phyloP scores from a whole-genome alignment of 2,797 vertebrate genomes.

The Sebastes trivittatus region DNA sequence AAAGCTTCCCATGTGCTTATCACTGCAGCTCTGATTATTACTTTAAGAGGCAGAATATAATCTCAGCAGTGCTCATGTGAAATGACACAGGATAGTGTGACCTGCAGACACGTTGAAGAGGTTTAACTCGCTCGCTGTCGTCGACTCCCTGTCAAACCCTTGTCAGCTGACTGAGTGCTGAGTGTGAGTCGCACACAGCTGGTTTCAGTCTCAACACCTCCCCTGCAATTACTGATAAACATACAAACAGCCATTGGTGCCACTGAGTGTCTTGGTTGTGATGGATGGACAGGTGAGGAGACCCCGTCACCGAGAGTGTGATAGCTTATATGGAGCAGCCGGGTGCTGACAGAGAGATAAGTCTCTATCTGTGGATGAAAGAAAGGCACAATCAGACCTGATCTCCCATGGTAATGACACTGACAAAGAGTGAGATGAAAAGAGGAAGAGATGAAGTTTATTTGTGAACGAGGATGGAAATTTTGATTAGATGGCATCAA shows the following conservation, averaged over 20 bases:
- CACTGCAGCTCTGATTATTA: constrained; percentile 33
- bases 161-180: constrained; percentile 47
- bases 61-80: constrained; percentile 12
- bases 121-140: constrained; percentile 38
- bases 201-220: constrained; percentile 66
- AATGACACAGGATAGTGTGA: constrained; percentile 20
- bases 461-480: not conserved
- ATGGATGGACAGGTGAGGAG: constrained; percentile 75
- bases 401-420: constrained; percentile 17
- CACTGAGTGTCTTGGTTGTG: constrained; percentile 40
- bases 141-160: constrained; percentile 28
- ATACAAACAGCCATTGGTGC: constrained; percentile 48
- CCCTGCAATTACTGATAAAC: constrained; percentile 70
- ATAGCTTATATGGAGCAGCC: constrained; percentile 50
- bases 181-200: constrained; percentile 55
- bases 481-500: not conserved
- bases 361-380: constrained; percentile 45
- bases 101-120: constrained; percentile 49
- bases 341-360: constrained; percentile 73
- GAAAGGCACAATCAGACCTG: constrained; percentile 22
- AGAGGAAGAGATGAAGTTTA: not conserved
- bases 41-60: constrained; percentile 20
- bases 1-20: constrained; percentile 26
- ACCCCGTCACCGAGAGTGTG: constrained; percentile 37
- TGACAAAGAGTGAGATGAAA: constrained; percentile 12